Base-by-base conservation (phyloP, 1,140 invertebrate species). In the Mercenaria mercenaria region DNA sequence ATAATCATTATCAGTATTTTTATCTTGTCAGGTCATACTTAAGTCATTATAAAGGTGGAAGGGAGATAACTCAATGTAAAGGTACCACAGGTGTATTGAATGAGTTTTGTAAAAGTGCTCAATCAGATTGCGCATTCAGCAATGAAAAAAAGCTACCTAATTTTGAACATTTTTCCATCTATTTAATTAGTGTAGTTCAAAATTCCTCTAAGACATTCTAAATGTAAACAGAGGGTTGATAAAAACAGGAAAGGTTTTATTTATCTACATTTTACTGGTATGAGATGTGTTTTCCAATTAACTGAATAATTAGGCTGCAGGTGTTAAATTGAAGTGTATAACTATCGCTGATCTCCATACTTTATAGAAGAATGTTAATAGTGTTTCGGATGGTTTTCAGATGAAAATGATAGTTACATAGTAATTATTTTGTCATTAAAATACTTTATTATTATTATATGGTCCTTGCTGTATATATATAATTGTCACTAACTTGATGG, bases 281-380 rank as follows among this genome's bases (percentile, higher is more conserved):
- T 3, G 47, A 50, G 0, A 47, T 52, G 76, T 79, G 15, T 85
- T 72, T 74, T 77, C 84, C 67, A 87, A 76, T 87, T 76, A 87
- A 87, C 50, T 77, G n/a, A 18, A 39, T 87, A 87, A 87, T 87
- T 87, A 87, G 69, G 32, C 29, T 87, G 84, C 84, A 87, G 84
- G 84, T 87, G 84, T 61, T 87, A 77, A 56, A 87, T 87, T 61
- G 74, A 72, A 61, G 56, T 26, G 50, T 43, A 61, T 87, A 77
- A 56, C 23, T 52, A 76, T 37, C 61, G 8, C 20, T 85, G 67
- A 85, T 85, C 39, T 13, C 1, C 8, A 61, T 39, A n/a, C 56
- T 61, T 82, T 82, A 41, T 61, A 26, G 29, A 41, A 39, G 50
- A 59, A 59, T 82, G 79, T 82, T 82, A 59, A 82, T 37, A 64